Base-by-base conservation (phyloP, 2,888 invertebrate genomes). In the Andrena haemorrhoa region DNA sequence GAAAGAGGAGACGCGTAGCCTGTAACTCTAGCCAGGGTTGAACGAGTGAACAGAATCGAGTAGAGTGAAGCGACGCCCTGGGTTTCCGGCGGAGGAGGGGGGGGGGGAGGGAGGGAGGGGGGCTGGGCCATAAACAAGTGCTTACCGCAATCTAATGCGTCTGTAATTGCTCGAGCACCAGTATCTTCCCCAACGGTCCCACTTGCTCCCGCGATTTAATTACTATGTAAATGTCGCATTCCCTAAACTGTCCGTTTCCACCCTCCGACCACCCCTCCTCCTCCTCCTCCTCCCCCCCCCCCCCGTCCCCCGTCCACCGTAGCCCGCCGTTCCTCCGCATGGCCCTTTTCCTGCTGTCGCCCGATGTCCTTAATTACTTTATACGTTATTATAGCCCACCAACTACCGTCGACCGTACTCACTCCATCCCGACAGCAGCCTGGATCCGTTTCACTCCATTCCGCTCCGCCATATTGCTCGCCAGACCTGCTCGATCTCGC, bases 101-200 rank as follows among this genome's bases (percentile, higher is more conserved):
- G 16, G 12, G 10, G 12, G 12, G 12, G 16, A 4, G 10, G 12
- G 12, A 4, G 16, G 16, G 1, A 5, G 16, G 41, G 77, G 71
- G 86, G 82, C 84, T 79, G 85, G 88, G 88, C 88, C 85, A 86
- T 89, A 87, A 89, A 88, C 87, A 89, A 88, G 88, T 94, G 94
- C 94, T 94, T 94, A 94, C 94, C 93, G 93, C 93, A 93, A 94
- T 93, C 94, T 94, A 94, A 93, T 94, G 93, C 93, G 93, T 93
- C 93, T 93, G 93, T 93, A 94, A 93, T 94, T 93, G 93, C 92
- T 93, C 91, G 91, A 91, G 91, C 92, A 91, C 92, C 90, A 88
- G 93, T 93, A 92, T 93, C 93, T 93, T 92, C 92, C 92, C 92
- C 92, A 91, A 88, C 89, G 91, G 92, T 91, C 91, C 91, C 92